A percentile compares a stretch with the other conserved stretches of the same genome.
Evolutionary conservation across 2,113 vertebrate genomes (phyloP).

Genomic region (Ctenomys sociabilis): DNA sequence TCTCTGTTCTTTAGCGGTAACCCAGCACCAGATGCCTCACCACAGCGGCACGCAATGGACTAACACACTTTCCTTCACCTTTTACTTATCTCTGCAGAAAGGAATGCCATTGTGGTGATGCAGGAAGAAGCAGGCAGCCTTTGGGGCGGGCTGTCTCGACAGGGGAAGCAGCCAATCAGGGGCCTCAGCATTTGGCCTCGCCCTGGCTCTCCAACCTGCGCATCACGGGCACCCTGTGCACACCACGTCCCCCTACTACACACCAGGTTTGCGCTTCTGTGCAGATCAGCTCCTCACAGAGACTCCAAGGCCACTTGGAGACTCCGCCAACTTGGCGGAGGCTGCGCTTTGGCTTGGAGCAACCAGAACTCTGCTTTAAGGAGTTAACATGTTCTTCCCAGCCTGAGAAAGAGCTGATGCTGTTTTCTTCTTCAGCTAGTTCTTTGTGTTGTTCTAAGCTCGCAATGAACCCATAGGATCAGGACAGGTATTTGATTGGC

Average conservation of each 20-base stretch:
- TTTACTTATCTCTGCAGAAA: not conserved
- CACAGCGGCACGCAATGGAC: too few species aligned
- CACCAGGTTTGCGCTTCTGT: not conserved
- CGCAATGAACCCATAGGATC: not conserved
- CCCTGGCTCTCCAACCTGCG: not conserved
- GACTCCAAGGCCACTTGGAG: not conserved
- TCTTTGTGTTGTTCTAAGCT: not conserved
- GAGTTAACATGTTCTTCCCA: not conserved
- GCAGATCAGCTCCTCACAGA: not conserved
- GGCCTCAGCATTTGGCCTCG: not conserved
- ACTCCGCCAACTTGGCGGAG: not conserved
- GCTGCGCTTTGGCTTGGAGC: not conserved
- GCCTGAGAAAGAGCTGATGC: not conserved
- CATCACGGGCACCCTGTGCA: not conserved
- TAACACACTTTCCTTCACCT: not conserved
- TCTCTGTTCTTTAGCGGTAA: not conserved
- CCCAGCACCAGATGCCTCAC: too few species aligned
- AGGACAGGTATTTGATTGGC: not conserved
- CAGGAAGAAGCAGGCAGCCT: not conserved
- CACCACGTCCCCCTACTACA: rapidly evolving
- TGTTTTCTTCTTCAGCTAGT: not conserved
- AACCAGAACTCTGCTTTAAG: not conserved
- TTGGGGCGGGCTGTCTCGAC: not conserved
- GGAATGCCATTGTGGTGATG: not conserved
- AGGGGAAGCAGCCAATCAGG: not conserved